Base-by-base conservation (phyloP, 2,888 invertebrate species). In the Drosophila niveifrons region DNA sequence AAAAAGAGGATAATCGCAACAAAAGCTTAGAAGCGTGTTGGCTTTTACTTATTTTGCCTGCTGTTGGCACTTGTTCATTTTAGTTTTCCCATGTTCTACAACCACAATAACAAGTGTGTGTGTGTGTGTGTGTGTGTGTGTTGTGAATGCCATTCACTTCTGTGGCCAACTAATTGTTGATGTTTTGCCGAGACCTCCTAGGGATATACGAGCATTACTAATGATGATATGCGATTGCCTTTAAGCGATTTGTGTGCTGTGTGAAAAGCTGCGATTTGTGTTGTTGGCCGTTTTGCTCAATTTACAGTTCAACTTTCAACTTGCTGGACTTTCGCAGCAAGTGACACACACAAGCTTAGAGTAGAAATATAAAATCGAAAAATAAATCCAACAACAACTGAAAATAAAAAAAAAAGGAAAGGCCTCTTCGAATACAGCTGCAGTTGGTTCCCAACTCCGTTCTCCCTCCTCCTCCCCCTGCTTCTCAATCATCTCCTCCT, bases 241-340 rank as follows among this genome's bases (percentile, higher is more conserved):
- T 66, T 41, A 62, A 57, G 50, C 62, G 23, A 62, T 51, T 58
- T 51, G n/a, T n/a, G n/a, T n/a, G 4, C 52, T 70, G 72, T 85
- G 76, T 85, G 86, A 79, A 75, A 79, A 72, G 58, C 69, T 66
- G 63, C 58, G 59, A 76, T 41, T 36, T 4, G 36, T 36, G 10
- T 31, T 34, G n/a, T n/a, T 23, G 23, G 34, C 66, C 50, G 66
- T 46, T 68, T 68, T 66, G 62, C 59, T 72, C 48, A 71, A 50
- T 75, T 77, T 71, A 71, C 68, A 58, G 83, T 78, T 85, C 86
- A 85, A 85, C 85, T 85, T 85, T 85, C 89, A 85, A 85, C 88
- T 78, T 80, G 78, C 52, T 50, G 75, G 87, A 87, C 82, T 88
- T 89, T 88, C 87, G 89, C 84, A 80, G 89, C 78, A 82, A 82